These are phyloP conservation scores for Cepaea nemoralis DNA, from an alignment of 1,140 invertebrate genomes.

Conservation along the genomic window DNA sequence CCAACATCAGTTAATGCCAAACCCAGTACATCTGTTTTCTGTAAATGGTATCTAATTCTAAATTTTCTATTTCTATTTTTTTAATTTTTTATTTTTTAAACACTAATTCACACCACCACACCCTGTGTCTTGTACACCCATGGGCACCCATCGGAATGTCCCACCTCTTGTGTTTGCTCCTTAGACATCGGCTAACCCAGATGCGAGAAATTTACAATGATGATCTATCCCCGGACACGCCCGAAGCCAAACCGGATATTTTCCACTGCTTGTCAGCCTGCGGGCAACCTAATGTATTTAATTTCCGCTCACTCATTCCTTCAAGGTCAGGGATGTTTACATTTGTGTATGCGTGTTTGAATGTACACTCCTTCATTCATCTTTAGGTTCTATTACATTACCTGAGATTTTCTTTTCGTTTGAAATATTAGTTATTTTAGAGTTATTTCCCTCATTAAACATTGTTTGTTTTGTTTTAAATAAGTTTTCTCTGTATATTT, in stretches of 20 bases:
- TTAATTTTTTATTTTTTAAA: background rate
- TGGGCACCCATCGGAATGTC: background rate
- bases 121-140: background rate
- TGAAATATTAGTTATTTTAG: too few species aligned
- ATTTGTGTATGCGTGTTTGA: background rate
- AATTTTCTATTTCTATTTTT: background rate
- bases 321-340: slow-evolving; percentile 67
- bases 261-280: slow-evolving; percentile 84
- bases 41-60: too few species aligned
- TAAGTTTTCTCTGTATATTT: too few species aligned
- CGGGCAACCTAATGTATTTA: slow-evolving; percentile 81
- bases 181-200: slow-evolving; percentile 94
- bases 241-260: slow-evolving; percentile 76
- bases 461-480: too few species aligned
- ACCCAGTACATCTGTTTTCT: too few species aligned
- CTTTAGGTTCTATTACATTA: too few species aligned
- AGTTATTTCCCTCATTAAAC: too few species aligned
- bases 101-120: background rate
- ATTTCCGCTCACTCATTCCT: slow-evolving; percentile 76
- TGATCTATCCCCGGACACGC: slow-evolving; percentile 80
- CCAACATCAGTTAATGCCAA: too few species aligned
- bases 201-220: slow-evolving; percentile 97
- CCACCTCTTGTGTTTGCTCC: background rate
- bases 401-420: too few species aligned
- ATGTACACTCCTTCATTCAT: too few species aligned